Conservation (phyloP, 1,140 invertebrate species). For the Patella vulgata region DNA sequence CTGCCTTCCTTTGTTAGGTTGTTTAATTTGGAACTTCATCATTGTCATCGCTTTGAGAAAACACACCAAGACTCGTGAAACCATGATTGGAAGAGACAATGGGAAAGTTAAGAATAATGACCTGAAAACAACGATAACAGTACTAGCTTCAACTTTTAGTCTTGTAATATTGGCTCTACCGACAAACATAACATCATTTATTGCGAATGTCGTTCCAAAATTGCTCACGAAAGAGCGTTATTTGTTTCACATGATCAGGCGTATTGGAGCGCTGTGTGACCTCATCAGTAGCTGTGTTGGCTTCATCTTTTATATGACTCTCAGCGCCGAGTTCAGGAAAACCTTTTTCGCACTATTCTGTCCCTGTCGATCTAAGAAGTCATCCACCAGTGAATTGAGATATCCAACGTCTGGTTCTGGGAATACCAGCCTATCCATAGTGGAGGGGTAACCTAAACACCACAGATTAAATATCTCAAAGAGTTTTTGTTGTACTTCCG, state of each 20-base stretch:
- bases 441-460: too few relatives aligned
- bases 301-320: slow-evolving; percentile 1
- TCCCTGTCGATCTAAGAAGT: too few relatives aligned
- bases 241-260: neutral
- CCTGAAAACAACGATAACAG: neutral
- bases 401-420: too few relatives aligned
- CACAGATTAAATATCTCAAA: too few relatives aligned
- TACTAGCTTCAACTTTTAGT: neutral
- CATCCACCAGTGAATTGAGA: too few relatives aligned
- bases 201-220: neutral
- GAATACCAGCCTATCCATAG: too few relatives aligned
- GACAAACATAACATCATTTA: neutral
- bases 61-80: neutral
- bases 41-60: neutral
- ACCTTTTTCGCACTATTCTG: neutral
- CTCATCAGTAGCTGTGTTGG: neutral
- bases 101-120: neutral
- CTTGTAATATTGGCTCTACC: neutral
- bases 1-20: neutral
- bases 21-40: neutral
- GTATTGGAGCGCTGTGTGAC: neutral
- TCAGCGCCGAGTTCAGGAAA: neutral
- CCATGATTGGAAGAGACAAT: neutral
- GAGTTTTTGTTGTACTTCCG: too few relatives aligned
- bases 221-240: neutral